These are phyloP conservation scores for Dromas ardeola DNA, from an alignment of 2,113 vertebrate species.

Conservation along the genomic window DNA sequence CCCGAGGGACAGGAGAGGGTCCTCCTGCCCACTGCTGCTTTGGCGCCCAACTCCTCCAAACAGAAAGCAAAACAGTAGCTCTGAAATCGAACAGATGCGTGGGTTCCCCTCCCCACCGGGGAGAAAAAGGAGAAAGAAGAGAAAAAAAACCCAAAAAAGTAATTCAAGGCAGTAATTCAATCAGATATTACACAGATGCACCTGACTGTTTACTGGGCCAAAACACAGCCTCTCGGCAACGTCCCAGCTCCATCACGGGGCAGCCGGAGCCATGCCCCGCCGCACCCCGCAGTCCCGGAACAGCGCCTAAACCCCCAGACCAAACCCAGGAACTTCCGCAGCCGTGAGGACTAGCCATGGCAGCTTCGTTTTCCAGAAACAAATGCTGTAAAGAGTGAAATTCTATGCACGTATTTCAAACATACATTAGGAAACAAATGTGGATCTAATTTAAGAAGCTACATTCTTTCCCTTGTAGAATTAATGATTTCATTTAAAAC, in stretches of 20 bases:
- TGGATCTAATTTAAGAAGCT: not conserved
- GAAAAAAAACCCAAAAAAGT: not conserved
- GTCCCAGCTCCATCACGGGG: not conserved
- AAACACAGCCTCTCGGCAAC: not conserved
- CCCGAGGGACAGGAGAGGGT: fast-evolving
- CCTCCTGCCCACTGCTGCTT: no score
- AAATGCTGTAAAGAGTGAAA: not conserved
- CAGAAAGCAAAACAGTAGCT: not conserved
- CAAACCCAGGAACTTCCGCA: not conserved
- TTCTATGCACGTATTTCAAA: not conserved
- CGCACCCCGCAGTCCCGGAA: not conserved
- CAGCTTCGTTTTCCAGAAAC: not conserved
- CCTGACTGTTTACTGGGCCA: not conserved
- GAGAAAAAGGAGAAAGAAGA: not conserved
- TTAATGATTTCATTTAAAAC: not conserved
- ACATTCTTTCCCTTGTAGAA: not conserved
- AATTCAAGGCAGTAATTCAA: not conserved
- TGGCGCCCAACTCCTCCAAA: not conserved
- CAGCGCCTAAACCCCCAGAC: not conserved
- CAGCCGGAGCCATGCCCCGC: fast-evolving
- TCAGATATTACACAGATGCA: not conserved
- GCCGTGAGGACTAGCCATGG: not conserved
- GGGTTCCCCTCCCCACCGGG: fast-evolving
- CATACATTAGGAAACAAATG: not conserved
- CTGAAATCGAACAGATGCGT: not conserved